Conservation (phyloP, 2,888 invertebrate species). For the Cheilosia impressa region DNA sequence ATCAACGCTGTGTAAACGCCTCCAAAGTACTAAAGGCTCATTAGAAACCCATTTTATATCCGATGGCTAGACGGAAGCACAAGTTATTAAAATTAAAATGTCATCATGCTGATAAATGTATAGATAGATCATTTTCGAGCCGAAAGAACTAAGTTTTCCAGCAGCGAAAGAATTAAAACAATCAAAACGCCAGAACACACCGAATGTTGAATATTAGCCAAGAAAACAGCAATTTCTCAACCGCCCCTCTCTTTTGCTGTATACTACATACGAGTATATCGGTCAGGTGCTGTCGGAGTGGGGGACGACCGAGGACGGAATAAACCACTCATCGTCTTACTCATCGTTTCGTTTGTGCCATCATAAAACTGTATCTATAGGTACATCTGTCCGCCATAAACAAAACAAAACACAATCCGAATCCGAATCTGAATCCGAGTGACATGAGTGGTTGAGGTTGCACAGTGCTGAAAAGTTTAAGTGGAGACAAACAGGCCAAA, state of each 20-base stretch:
- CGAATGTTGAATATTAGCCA: slow-evolving; percentile 34
- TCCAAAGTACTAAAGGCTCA: slow-evolving; percentile 13
- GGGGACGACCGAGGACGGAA: background rate
- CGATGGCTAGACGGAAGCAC: slow-evolving; percentile 18
- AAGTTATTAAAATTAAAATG: slow-evolving; percentile 42
- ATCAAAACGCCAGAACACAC: slow-evolving; percentile 8
- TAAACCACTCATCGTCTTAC: slow-evolving; percentile 19
- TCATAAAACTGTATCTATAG: background rate
- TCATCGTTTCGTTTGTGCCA: slow-evolving; percentile 8
- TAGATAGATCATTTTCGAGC: background rate
- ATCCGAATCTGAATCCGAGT: background rate
- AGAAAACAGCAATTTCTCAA: background rate
- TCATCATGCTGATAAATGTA: slow-evolving; percentile 28
- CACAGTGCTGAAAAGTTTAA: background rate
- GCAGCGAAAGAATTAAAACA: slow-evolving; percentile 13
- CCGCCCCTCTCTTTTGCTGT: background rate
- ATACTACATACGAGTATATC: background rate
- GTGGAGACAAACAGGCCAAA: background rate
- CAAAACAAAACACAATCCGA: background rate
- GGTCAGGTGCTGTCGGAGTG: slow-evolving; percentile 15
- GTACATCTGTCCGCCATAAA: background rate
- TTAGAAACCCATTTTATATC: slow-evolving; percentile 48
- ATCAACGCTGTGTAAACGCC: slow-evolving; percentile 10
- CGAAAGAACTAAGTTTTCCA: slow-evolving; percentile 13
- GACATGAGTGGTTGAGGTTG: slow-evolving; percentile 2